A percentile compares a stretch with the other conserved stretches of the same genome.
These are phyloP conservation scores for Pseudorectes ferrugineus DNA, from an alignment of 2,113 vertebrate species.

Conservation along the genomic window DNA sequence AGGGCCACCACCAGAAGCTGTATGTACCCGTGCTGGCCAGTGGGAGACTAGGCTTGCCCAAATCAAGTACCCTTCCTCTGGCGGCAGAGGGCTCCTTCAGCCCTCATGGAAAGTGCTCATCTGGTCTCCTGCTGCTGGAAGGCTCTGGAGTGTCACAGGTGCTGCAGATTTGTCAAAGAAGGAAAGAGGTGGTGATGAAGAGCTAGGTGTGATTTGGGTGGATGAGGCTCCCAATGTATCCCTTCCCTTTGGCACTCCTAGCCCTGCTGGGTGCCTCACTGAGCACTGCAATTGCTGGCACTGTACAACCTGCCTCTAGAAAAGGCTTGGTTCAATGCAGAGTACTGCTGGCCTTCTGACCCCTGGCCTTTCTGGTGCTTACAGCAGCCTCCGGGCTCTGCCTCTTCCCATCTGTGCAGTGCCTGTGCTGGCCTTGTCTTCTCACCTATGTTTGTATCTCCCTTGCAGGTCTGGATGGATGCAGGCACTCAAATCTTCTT, in stretches of 20 bases:
- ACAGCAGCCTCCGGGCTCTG: not conserved
- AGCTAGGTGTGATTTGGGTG: not conserved
- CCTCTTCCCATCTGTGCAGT: not conserved
- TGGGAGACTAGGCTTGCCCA: not conserved
- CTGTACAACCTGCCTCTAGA: not conserved
- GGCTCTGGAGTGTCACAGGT: not conserved
- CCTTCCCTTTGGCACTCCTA: not conserved
- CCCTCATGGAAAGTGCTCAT: not conserved
- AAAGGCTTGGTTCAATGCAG: not conserved
- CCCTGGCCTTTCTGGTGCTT: not conserved
- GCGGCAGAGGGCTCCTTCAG: not conserved
- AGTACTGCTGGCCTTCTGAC: not conserved
- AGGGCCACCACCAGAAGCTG: not conserved
- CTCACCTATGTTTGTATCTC: slow-evolving; percentile 35
- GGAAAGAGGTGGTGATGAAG: not conserved
- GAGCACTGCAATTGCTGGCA: not conserved
- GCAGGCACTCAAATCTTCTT: slow-evolving; percentile 93
- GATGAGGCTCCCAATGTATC: not conserved
- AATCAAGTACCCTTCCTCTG: not conserved
- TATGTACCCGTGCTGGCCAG: not conserved
- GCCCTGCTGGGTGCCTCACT: not conserved
- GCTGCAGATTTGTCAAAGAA: not conserved
- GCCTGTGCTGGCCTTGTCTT: not conserved
- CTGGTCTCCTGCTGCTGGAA: not conserved
- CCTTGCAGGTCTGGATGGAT: slow-evolving; percentile 90